These are phyloP conservation scores for Eumeta japonica DNA, from an alignment of 1,140 invertebrate genomes.

Conservation along the genomic window DNA sequence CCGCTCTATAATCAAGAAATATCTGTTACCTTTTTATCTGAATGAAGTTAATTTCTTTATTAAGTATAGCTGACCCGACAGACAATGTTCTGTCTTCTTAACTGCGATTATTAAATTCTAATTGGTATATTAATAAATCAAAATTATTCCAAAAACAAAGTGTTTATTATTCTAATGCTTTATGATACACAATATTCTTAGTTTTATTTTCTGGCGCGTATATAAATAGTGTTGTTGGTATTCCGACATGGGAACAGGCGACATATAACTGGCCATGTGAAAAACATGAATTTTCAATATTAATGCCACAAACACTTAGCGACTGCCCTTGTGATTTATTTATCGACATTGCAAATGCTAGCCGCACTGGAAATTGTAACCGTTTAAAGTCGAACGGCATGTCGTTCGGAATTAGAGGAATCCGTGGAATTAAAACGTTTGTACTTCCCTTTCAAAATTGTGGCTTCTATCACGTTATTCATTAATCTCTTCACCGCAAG, in stretches of 20 bases:
- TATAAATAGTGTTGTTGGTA: constrained; percentile 35
- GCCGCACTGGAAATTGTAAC: constrained; percentile 53
- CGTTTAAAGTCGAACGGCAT: constrained; percentile 45
- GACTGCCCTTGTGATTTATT: constrained; percentile 61
- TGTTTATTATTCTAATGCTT: constrained; percentile 12
- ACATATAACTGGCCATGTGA: constrained; percentile 52
- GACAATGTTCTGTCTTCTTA: too few species aligned
- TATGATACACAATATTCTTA: constrained; percentile 34
- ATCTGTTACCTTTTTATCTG: too few species aligned
- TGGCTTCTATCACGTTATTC: constrained; percentile 35
- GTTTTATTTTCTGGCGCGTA: constrained; percentile 27
- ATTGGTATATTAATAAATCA: too few species aligned
- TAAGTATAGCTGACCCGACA: too few species aligned
- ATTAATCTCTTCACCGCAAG: constrained; percentile 38
- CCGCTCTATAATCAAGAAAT: too few species aligned
- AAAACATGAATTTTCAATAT: constrained; percentile 36
- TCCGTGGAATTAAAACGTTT: constrained; percentile 39
- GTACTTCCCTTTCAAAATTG: constrained; percentile 31
- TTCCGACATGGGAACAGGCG: constrained; percentile 48
- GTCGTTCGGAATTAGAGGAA: constrained; percentile 34
- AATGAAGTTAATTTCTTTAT: too few species aligned
- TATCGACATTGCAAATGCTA: constrained; percentile 57
- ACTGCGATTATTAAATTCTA: too few species aligned
- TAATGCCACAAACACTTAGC: constrained; percentile 27
- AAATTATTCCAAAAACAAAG: too few species aligned